A percentile compares a stretch with the other conserved stretches of the same genome.
Conservation (phyloP, 1,140 invertebrate species). For the Maconellicoccus hirsutus region DNA sequence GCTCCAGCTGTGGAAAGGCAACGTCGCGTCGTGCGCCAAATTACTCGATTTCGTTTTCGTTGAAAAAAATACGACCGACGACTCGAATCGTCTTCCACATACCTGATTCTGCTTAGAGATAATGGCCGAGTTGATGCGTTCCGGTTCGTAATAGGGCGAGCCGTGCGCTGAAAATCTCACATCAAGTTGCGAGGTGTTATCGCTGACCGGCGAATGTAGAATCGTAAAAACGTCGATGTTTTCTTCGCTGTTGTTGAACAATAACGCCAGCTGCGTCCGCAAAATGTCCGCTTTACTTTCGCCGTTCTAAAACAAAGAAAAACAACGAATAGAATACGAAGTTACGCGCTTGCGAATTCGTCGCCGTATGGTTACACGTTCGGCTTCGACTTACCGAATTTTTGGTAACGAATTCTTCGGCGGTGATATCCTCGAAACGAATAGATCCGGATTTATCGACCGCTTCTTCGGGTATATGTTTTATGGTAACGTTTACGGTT, state of each 20-base stretch:
- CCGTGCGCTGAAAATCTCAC: conserved; percentile 83
- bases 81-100: conserved; percentile 26
- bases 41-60: no score
- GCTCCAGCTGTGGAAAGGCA: conserved; percentile 44
- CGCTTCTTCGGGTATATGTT: conserved; percentile 76
- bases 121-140: conserved; percentile 70
- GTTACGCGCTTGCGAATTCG: no score
- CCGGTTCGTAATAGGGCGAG: conserved; percentile 76
- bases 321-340: neutral
- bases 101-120: conserved; percentile 52
- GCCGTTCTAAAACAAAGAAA: conserved; percentile 37
- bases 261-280: conserved; percentile 49
- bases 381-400: no score
- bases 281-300: conserved; percentile 62
- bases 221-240: conserved; percentile 92
- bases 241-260: conserved; percentile 59
- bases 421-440: conserved; percentile 62
- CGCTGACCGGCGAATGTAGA: conserved; percentile 50
- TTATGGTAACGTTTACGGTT: conserved; percentile 69
- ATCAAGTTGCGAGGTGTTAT: conserved; percentile 51
- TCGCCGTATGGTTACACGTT: no score
- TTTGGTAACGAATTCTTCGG: conserved; percentile 68
- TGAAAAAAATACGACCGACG: no score
- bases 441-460: conserved; percentile 82
- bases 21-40: neutral